Base-by-base conservation (phyloP, 2,797 vertebrate genomes). In the Neosilurus mollespiculum region DNA sequence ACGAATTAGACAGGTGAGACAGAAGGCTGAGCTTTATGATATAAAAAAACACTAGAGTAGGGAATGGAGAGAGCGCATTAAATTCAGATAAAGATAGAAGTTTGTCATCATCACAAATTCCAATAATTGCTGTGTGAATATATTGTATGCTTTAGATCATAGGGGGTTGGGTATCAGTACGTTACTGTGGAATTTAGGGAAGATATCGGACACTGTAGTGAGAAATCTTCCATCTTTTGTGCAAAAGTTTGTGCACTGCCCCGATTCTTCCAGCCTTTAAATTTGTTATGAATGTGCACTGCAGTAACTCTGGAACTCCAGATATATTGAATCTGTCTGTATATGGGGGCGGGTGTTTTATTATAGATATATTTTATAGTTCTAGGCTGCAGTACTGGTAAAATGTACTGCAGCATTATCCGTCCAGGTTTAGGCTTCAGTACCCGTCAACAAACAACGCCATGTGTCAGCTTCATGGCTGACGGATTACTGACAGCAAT, bases 1-100 rank as follows among this genome's bases (percentile, higher is more conserved):
- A 61, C 30, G 43, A 64, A 81, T 59, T 20, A 78, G 80, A 85
- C 84, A 85, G 80, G 84, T 81, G 58, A 85, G 84, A 71, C 79
- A n/a, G 65, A 78, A 67, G 66, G 64, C 72, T 85, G 64, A 81
- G 80, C 16, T 30, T 59, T 64, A 22, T 77, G 79, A 81, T 70
- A n/a, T 12, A 62, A 69, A 37, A 30, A 43, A 37, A 37, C 62
- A 59, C 56, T 16, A 66, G 43, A 14, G 51, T 30, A 30, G 16
- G 71, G 49, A 72, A 24, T 26, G 62, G 30, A 15, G 30, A 26
- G 30, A 37, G 58, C 18, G 56, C 76, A 64, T 62, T 16, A 14
- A 62, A 62, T 71, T 34, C 58, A 34, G n/a, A 78, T 78, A 62
- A 62, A n/a, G n/a, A n/a, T n/a, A 37, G 79, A 66, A 65, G 62